Conservation (phyloP, 2,888 invertebrate species). For the Piscicola geometra region DNA sequence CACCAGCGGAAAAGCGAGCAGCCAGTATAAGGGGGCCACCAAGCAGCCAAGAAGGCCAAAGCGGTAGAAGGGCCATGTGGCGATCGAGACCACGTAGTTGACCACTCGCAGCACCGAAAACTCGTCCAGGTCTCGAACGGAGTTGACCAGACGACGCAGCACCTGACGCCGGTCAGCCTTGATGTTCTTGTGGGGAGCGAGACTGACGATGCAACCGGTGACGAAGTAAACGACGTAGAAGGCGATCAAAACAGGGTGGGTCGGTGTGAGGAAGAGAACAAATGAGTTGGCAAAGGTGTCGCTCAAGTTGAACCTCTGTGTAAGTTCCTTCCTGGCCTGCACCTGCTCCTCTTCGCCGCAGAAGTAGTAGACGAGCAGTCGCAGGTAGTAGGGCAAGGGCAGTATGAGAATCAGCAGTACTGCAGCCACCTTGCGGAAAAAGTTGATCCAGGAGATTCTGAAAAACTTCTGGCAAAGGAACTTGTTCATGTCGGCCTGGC, state of each 20-base stretch:
- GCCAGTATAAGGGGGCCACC: slow-evolving; percentile 48
- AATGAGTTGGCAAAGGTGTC: slow-evolving; percentile 46
- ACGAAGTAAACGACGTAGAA: slow-evolving; percentile 48
- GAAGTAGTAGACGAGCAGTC: slow-evolving; percentile 50
- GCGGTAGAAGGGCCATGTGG: slow-evolving; percentile 51
- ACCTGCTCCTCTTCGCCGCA: slow-evolving; percentile 50
- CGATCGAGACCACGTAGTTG: slow-evolving; percentile 46
- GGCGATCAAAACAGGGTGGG: slow-evolving; percentile 49
- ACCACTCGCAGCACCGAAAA: slow-evolving; percentile 50
- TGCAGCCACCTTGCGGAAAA: slow-evolving; percentile 45
- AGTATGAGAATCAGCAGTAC: slow-evolving; percentile 47
- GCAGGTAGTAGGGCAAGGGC: slow-evolving; percentile 50
- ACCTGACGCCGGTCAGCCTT: slow-evolving; percentile 45
- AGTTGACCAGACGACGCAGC: slow-evolving; percentile 45
- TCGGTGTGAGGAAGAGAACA: slow-evolving; percentile 51
- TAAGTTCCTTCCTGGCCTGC: slow-evolving; percentile 41
- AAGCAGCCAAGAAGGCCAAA: slow-evolving; percentile 50
- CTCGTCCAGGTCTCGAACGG: slow-evolving; percentile 50
- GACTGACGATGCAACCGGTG: slow-evolving; percentile 42
- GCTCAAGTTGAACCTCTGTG: slow-evolving; percentile 43
- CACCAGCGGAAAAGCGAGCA: slow-evolving; percentile 47
- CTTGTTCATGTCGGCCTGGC: slow-evolving; percentile 40
- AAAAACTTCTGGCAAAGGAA: not conserved
- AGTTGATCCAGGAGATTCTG: slow-evolving; percentile 39
- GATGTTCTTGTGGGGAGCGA: slow-evolving; percentile 42